phyloP scores from a whole-genome alignment of 2,797 vertebrate genomes.

The Schizopygopsis malacanthus region DNA sequence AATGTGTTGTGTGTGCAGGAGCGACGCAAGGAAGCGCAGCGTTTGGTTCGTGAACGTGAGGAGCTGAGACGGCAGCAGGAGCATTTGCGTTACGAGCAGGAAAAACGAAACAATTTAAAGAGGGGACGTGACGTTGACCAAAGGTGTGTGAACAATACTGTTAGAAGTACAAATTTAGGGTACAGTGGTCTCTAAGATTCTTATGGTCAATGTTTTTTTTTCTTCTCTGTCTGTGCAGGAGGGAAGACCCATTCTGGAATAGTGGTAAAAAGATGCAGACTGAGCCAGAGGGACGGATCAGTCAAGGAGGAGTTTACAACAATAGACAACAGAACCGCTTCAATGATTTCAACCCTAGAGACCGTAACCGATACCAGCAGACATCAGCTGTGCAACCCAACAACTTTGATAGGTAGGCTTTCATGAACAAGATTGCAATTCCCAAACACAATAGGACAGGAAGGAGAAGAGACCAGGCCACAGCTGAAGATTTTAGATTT shows the following conservation, averaged over 20 bases:
- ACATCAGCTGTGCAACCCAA: constrained; percentile 79
- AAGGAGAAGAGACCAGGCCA: neutral
- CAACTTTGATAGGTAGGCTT: constrained; percentile 88
- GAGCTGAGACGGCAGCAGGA: constrained; percentile 96
- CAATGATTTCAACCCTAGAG: constrained; percentile 88
- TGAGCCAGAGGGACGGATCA: constrained; percentile 86
- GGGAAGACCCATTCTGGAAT: constrained; percentile 94
- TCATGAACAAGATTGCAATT: neutral
- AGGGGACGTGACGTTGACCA: constrained; percentile 93
- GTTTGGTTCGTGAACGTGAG: constrained; percentile 93
- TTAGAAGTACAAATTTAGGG: neutral
- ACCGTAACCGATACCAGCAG: constrained; percentile 88
- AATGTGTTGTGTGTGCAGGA: constrained; percentile 77
- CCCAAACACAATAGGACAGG: neutral
- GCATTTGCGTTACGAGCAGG: constrained; percentile 95
- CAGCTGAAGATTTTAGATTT: neutral
- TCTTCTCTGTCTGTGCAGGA: constrained; percentile 72
- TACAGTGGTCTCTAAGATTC: neutral
- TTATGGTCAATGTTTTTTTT: neutral
- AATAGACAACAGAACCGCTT: constrained; percentile 92
- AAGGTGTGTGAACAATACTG: constrained; percentile 75
- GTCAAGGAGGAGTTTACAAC: constrained; percentile 90
- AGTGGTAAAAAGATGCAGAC: constrained; percentile 92
- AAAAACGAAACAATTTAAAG: constrained; percentile 94
- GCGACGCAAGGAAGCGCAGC: constrained; percentile 93